Conservation (phyloP, 2,113 vertebrate species). For the Ellobius talpinus region DNA sequence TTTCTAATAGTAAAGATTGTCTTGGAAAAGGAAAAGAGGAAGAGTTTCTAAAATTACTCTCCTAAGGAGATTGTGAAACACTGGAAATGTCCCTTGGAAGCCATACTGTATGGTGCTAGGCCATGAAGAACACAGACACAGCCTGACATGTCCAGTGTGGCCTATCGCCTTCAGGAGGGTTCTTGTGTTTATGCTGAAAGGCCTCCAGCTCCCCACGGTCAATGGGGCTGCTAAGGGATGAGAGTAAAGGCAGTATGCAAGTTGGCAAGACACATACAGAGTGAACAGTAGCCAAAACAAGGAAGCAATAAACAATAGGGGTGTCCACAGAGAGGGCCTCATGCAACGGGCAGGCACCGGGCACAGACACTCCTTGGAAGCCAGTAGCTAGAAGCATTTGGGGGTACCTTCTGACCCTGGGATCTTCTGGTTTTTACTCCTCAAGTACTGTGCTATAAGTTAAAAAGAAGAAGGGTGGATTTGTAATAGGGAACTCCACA, state of each 20-base stretch:
- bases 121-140: fast-evolving
- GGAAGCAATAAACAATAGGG: neutral
- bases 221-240: fast-evolving
- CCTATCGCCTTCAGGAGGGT: fast-evolving
- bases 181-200: neutral
- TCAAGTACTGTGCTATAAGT: neutral
- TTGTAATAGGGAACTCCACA: neutral
- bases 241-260: neutral
- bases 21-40: neutral
- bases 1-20: neutral
- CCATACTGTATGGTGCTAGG: fast-evolving
- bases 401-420: neutral
- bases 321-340: neutral
- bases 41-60: neutral
- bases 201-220: neutral
- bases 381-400: neutral
- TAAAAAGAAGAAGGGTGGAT: neutral
- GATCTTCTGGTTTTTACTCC: neutral
- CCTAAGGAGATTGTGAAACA: neutral
- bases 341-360: neutral
- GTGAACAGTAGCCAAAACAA: neutral
- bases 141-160: fast-evolving
- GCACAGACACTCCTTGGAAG: neutral
- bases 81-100: neutral
- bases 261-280: neutral